phyloP scores from a whole-genome alignment of 1,140 invertebrate species.

The Latrodectus geometricus region DNA sequence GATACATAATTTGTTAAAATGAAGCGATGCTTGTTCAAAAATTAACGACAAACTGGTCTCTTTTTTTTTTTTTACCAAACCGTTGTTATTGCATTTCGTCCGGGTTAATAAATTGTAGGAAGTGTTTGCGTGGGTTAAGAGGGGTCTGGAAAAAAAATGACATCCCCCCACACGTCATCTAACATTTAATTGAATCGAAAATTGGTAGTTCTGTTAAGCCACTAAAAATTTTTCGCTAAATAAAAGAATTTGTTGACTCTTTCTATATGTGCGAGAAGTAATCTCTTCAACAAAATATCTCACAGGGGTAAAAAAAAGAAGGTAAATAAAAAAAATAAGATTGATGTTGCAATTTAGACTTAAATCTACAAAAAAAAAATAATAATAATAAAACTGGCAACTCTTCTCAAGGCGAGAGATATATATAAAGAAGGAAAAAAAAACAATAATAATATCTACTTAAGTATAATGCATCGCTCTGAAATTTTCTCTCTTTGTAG shows the following conservation, averaged over 20 bases:
- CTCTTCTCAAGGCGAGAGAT: conserved; percentile 25
- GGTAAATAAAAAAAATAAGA: not conserved
- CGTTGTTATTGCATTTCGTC: not conserved
- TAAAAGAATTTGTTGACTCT: conserved; percentile 17
- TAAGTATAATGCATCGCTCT: conserved; percentile 61
- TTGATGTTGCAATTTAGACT: conserved; percentile 60
- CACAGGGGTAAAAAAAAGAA: too few species aligned
- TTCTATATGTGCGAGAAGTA: not conserved
- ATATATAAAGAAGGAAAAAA: conserved; percentile 1
- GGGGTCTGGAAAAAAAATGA: too few species aligned
- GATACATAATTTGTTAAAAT: conserved; percentile 43
- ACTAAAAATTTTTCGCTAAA: conserved; percentile 24
- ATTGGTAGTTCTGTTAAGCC: conserved; percentile 47
- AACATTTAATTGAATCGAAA: conserved; percentile 56
- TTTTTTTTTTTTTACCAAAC: too few species aligned
- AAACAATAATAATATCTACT: conserved; percentile 44
- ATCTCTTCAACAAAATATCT: not conserved
- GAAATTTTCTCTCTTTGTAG: conserved; percentile 34
- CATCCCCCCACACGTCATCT: conserved; percentile 5
- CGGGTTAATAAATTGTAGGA: conserved; percentile 38
- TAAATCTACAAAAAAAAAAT: conserved; percentile 32
- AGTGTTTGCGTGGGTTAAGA: too few species aligned
- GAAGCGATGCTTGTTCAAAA: conserved; percentile 2
- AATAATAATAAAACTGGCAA: conserved; percentile 34
- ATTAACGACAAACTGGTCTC: not conserved